phyloP scores from a whole-genome alignment of 53 echinoderm and acorn worm genomes.

The Holothuria scabra region DNA sequence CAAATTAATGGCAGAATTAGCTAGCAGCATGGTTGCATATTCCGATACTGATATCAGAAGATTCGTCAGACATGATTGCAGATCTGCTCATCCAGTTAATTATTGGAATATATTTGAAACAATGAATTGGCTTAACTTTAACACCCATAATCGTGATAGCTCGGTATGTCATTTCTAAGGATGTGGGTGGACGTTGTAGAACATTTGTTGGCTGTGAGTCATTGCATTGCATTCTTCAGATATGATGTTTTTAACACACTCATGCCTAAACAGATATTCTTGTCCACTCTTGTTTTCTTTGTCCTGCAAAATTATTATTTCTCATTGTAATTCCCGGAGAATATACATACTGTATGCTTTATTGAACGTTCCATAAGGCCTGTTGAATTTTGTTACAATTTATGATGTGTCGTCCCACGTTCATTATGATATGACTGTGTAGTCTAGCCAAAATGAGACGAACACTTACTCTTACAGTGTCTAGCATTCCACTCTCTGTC shows the following conservation, averaged over 20 bases:
- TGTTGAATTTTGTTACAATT: constrained; percentile 47
- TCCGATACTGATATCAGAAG: neutral
- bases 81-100: constrained; percentile 24
- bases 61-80: constrained; percentile 30
- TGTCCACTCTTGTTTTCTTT: too few relatives aligned
- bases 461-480: constrained; percentile 26
- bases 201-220: constrained; percentile 34
- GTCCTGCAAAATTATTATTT: too few relatives aligned
- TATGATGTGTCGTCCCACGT: constrained; percentile 22
- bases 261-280: too few relatives aligned
- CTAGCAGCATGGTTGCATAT: neutral
- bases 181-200: constrained; percentile 15
- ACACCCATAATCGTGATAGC: constrained; percentile 3
- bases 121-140: neutral
- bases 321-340: too few relatives aligned
- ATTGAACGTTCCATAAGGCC: neutral
- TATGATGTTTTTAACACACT: constrained; percentile 5
- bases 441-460: constrained; percentile 10
- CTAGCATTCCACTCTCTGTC: constrained; percentile 34
- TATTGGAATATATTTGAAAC: too few relatives aligned
- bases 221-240: constrained; percentile 6
- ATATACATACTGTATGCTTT: too few relatives aligned
- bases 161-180: constrained; percentile 13
- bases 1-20: neutral
- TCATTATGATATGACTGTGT: constrained; percentile 36